Evolutionary conservation across 2,113 vertebrate species (phyloP), one percentile per base, ranked within the genome.

Genomic region (Callithrix jacchus): DNA sequence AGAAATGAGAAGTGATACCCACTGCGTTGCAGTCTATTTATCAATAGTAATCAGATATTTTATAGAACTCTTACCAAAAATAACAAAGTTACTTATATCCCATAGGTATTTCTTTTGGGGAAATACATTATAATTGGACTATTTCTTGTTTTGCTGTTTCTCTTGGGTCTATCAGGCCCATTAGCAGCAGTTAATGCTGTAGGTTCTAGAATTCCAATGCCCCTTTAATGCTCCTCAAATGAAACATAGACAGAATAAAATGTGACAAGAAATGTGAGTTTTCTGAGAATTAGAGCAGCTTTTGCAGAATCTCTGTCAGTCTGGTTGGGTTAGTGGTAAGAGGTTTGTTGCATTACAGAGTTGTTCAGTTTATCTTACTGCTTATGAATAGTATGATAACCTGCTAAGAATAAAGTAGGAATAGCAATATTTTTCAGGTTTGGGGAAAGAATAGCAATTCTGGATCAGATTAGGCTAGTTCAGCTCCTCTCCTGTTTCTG

Each of bases 171-270:
- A 5, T 54, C 82, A 92, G 64, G 37, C 11, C 82, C 32, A 87
- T 95, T 94, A 95, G 90, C 90, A 80, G 13, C 18, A 95, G 89
- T 94, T 82, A 97, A 79, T 93, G 61, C 68, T 94, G 40, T 5
- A 45, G 58, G 11, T 47, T 97, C 21, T 93, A 91, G 92, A 98
- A 97, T 91, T 98, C 61, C 96, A 66, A 89, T 92, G 40, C 87
- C 40, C 70, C 7, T 93, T 96, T 92, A 97, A 84, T 68, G 21
- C 93, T 98, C 90, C 95, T 96, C 70, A 96, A 79, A 95, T 98
- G 74, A 97, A 96, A 96, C 52, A 49, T 0, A 27, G 21, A 85
- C 81, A 97, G 32, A 93, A 95, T 82, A 70, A 95, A 87, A 35
- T 32, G 45, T 86, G 83, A 87, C 91, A 82, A 35, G 77, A 91